phyloP scores from a whole-genome alignment of 2,797 vertebrate genomes.

The Rachycentron canadum region DNA sequence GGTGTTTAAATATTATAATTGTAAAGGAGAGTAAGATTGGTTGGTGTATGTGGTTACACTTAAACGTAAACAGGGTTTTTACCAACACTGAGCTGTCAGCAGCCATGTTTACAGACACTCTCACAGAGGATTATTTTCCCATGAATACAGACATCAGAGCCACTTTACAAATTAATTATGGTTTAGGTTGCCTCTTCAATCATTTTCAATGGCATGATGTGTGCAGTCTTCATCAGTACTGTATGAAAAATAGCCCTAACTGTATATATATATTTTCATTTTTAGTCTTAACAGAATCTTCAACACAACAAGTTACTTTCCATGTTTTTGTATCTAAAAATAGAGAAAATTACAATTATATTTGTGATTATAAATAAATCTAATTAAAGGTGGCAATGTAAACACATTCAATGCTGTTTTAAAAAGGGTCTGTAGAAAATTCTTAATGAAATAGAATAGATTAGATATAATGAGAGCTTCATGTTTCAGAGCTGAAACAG shows the following conservation, averaged over 20 bases:
- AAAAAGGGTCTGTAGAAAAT: slow-evolving; percentile 27
- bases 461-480: slow-evolving; percentile 44
- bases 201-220: slow-evolving; percentile 11
- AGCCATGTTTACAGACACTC: slow-evolving; percentile 62
- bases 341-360: slow-evolving; percentile 49
- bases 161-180: slow-evolving; percentile 19
- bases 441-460: slow-evolving; percentile 22
- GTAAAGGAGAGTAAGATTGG: slow-evolving; percentile 24
- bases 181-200: slow-evolving; percentile 23
- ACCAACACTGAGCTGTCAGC: slow-evolving; percentile 32
- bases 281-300: slow-evolving; percentile 41
- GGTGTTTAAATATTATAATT: slow-evolving; percentile 39
- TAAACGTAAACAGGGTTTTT: slow-evolving; percentile 34
- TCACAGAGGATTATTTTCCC: slow-evolving; percentile 34
- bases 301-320: slow-evolving; percentile 38
- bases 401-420: slow-evolving; percentile 60
- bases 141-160: slow-evolving; percentile 30
- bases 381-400: slow-evolving; percentile 43
- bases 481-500: slow-evolving; percentile 39
- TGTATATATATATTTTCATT: slow-evolving; percentile 13
- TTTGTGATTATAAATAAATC: slow-evolving; percentile 50
- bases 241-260: slow-evolving; percentile 28
- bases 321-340: slow-evolving; percentile 37
- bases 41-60: slow-evolving; percentile 31
- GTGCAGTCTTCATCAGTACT: slow-evolving; percentile 52